These are phyloP conservation scores for Clitarchus hookeri DNA, from an alignment of 2,888 invertebrate species.

Conservation along the genomic window DNA sequence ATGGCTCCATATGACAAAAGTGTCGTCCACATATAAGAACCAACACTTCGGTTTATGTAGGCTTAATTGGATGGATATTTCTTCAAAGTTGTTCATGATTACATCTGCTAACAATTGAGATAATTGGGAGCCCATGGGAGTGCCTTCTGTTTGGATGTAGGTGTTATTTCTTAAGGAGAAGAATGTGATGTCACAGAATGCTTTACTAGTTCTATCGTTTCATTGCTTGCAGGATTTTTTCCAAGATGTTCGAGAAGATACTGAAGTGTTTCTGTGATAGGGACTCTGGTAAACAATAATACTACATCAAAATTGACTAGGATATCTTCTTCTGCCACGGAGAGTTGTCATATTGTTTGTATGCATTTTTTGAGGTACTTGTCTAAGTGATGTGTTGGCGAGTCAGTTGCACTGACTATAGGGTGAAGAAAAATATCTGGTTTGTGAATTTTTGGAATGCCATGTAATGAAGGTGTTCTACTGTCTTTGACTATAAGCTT, in stretches of 20 bases:
- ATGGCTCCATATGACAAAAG: too few relatives aligned
- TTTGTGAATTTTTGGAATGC: neutral
- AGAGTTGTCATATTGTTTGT: neutral
- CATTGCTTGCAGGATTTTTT: neutral
- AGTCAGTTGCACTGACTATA: neutral
- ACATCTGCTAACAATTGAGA: neutral
- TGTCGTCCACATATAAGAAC: neutral
- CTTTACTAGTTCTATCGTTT: neutral
- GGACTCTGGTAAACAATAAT: neutral
- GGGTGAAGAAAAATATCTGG: neutral
- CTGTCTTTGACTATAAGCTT: neutral
- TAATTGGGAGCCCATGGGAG: slow-evolving; percentile 27
- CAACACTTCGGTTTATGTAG: neutral
- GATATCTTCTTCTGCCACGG: neutral
- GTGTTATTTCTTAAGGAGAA: neutral
- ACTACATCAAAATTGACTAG: neutral
- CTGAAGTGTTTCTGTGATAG: slow-evolving; percentile 20
- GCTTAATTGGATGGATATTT: neutral
- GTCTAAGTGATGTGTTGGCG: slow-evolving; percentile 7
- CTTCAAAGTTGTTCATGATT: neutral
- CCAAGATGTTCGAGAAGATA: neutral
- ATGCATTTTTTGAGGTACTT: slow-evolving; percentile 12
- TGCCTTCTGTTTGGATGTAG: slow-evolving; percentile 21
- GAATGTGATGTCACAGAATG: slow-evolving; percentile 22
- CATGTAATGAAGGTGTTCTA: neutral